Percentiles rank a stretch among this genome's conserved stretches.
phyloP scores from a whole-genome alignment of 2,113 vertebrate species.

The Ctenomys sociabilis region DNA sequence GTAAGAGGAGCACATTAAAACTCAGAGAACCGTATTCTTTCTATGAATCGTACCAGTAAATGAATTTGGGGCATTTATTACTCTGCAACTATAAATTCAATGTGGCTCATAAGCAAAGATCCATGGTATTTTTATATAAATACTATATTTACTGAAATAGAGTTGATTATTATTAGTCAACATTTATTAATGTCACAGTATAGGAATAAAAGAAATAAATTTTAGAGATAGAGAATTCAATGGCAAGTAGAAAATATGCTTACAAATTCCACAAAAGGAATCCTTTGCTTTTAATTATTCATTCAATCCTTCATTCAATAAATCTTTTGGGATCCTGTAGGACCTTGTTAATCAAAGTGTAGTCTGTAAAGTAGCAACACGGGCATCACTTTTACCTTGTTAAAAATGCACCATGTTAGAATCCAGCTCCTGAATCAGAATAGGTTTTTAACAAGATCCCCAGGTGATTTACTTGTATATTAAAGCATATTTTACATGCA shows the following conservation, averaged over 20 bases:
- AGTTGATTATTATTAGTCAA: not conserved
- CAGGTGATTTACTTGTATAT: constrained; percentile 27
- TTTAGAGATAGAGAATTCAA: not conserved
- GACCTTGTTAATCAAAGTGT: constrained; percentile 63
- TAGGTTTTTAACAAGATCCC: constrained; percentile 63
- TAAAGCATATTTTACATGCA: not conserved
- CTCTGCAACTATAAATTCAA: not conserved
- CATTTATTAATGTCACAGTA: not conserved
- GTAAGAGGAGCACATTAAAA: not conserved
- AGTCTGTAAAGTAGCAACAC: not conserved
- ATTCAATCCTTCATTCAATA: constrained; percentile 57
- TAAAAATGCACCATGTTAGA: constrained; percentile 34
- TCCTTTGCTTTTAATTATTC: constrained; percentile 60
- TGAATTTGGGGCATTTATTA: constrained; percentile 7
- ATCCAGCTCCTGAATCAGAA: constrained; percentile 58
- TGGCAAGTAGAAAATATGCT: not conserved
- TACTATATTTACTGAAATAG: constrained; percentile 4
- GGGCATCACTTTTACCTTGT: constrained; percentile 47
- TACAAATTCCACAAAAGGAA: constrained; percentile 38
- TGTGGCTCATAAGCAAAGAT: constrained; percentile 9
- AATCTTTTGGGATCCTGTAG: constrained; percentile 60
- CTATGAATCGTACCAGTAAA: not conserved
- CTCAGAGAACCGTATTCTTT: not conserved
- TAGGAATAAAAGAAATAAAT: constrained; percentile 7
- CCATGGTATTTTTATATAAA: not conserved